phyloP scores from a whole-genome alignment of 53 echinoderm and acorn worm genomes.

The Antedon mediterranea region DNA sequence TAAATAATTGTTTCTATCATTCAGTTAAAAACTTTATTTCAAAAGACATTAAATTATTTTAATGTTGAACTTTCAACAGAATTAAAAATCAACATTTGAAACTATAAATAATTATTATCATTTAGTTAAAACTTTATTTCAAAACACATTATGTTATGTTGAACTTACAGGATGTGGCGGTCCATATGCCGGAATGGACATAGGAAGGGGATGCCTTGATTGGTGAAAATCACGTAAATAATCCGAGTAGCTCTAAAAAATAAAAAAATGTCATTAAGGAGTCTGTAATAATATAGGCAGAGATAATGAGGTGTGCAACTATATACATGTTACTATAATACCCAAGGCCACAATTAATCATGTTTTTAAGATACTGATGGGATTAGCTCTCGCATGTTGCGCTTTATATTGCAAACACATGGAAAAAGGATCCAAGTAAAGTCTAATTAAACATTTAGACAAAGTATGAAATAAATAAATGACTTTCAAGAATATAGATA shows the following conservation, averaged over 20 bases:
- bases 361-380: not conserved
- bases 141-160: not conserved
- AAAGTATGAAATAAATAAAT: not conserved
- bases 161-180: conserved; percentile 39
- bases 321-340: too few relatives aligned
- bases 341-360: not conserved
- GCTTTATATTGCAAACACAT: not conserved
- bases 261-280: not conserved
- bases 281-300: too few relatives aligned
- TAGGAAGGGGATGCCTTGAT: conserved; percentile 36
- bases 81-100: too few relatives aligned
- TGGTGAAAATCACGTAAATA: conserved; percentile 72
- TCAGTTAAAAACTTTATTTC: too few relatives aligned
- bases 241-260: conserved; percentile 64
- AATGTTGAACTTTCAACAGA: conserved; percentile 9
- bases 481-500: not conserved
- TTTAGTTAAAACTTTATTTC: too few relatives aligned
- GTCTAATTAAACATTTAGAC: not conserved
- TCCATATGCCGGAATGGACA: conserved; percentile 16
- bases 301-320: not conserved
- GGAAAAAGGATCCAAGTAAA: too few relatives aligned
- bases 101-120: too few relatives aligned
- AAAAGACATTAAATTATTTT: too few relatives aligned
- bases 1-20: too few relatives aligned
- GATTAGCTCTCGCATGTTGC: not conserved